phyloP scores from a whole-genome alignment of 2,113 vertebrate species.

The Procavia capensis region DNA sequence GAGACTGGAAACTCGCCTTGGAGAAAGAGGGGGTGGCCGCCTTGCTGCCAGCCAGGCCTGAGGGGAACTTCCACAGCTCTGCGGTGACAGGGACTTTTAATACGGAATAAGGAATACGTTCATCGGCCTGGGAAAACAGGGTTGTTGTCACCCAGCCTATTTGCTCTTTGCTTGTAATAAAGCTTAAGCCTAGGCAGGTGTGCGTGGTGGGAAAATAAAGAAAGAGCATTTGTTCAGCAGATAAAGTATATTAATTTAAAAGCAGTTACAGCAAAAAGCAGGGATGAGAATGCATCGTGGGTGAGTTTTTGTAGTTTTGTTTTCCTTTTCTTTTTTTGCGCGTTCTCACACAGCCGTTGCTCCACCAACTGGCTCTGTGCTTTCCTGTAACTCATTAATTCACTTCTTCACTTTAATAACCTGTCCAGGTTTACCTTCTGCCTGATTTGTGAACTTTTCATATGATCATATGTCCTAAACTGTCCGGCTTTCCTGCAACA shows the following conservation, averaged over 20 bases:
- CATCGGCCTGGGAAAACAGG: conserved; percentile 73
- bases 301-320: fast-evolving
- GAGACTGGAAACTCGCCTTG: conserved; percentile 85
- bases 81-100: conserved; percentile 44
- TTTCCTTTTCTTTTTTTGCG: neutral
- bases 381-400: conserved; percentile 42
- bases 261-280: conserved; percentile 24
- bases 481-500: conserved; percentile 65
- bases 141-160: conserved; percentile 70
- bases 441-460: fast-evolving
- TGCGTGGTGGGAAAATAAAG: conserved; percentile 2
- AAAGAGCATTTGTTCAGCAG: neutral
- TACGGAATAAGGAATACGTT: conserved; percentile 63
- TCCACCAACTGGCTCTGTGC: fast-evolving
- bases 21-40: conserved; percentile 58
- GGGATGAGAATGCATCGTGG: neutral
- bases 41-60: conserved; percentile 40
- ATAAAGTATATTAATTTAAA: conserved; percentile 32
- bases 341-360: neutral
- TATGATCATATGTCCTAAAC: conserved; percentile 55
- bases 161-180: conserved; percentile 78
- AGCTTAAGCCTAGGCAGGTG: conserved; percentile 42
- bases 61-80: conserved; percentile 62
- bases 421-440: conserved; percentile 27
- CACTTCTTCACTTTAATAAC: neutral